Evolutionary conservation across 2,888 invertebrate species (phyloP), one percentile per base, ranked within the genome.

Genomic region (Perizoma flavofasciatum): DNA sequence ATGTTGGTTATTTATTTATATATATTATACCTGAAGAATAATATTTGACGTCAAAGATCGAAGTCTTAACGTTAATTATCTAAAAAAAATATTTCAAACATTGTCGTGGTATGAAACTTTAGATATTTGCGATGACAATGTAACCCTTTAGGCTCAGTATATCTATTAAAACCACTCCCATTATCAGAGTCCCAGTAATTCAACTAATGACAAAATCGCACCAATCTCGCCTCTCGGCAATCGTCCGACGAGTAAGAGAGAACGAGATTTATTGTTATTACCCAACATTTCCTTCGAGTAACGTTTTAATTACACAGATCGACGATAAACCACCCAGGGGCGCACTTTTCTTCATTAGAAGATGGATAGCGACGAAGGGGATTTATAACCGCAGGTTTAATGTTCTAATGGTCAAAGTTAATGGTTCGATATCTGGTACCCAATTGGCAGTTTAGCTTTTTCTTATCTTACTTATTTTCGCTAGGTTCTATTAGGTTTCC

Each of bases 231-330:
- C 77, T 77, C 78, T 77, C 80, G 75, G 76, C 82, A 68, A 66
- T 66, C 61, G 61, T 61, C 54, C 55, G 59, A 53, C 59, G 56
- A 59, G 61, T 6, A 37, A 47, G 61, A 52, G 55, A 55, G 56
- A 46, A 46, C 4, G 65, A 86, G 90, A 92, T 92, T 92, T 92
- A 92, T 88, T 84, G 89, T 91, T 90, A 92, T 91, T 90, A 83
- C 91, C 84, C 80, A 82, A 84, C 89, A 88, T 91, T 91, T 91
- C 91, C 91, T 91, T 78, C 82, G 90, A 88, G 91, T 85, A 89
- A 91, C 92, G 90, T 91, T 92, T 91, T 91, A 92, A 92, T 92
- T 92, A 92, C 92, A 88, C 85, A 88, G 92, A 91, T 92, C 91
- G 90, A 70, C 86, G 88, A 91, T 91, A 91, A 92, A 91, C 72